These are phyloP conservation scores for Pecten maximus DNA, from an alignment of 2,888 invertebrate species.

Conservation along the genomic window DNA sequence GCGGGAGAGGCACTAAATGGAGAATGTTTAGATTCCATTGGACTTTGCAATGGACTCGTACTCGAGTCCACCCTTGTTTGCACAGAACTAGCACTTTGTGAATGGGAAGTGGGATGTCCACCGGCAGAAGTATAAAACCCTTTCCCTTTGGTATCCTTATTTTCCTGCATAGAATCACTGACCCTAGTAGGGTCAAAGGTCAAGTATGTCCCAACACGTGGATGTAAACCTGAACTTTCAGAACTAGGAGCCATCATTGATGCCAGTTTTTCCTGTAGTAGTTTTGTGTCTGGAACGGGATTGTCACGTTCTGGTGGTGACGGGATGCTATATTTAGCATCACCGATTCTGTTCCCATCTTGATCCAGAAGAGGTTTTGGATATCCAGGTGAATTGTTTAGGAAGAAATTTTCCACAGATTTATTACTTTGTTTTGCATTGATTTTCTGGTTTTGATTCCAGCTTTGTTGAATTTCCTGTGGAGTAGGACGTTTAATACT, in stretches of 20 bases:
- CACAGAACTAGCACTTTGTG: slow-evolving; percentile 11
- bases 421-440: slow-evolving; percentile 43
- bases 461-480: slow-evolving; percentile 34
- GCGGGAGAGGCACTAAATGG: not conserved
- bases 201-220: not conserved
- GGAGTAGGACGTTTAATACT: slow-evolving; percentile 50
- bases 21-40: slow-evolving; percentile 45
- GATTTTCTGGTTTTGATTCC: slow-evolving; percentile 19
- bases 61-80: slow-evolving; percentile 56
- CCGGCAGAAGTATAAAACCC: not conserved
- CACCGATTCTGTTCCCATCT: slow-evolving; percentile 86
- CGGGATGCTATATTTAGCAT: slow-evolving; percentile 87
- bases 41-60: slow-evolving; percentile 66
- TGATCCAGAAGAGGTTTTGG: slow-evolving; percentile 84
- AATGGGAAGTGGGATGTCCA: not conserved
- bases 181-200: slow-evolving; percentile 36
- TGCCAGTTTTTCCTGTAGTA: slow-evolving; percentile 65
- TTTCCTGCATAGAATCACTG: not conserved
- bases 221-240: not conserved
- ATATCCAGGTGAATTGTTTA: slow-evolving; percentile 75
- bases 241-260: slow-evolving; percentile 58
- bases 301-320: slow-evolving; percentile 88
- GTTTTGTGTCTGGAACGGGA: slow-evolving; percentile 64
- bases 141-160: slow-evolving; percentile 53
- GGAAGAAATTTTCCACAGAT: slow-evolving; percentile 71